Evolutionary conservation across 2,113 vertebrate genomes (phyloP).

Genomic region (Nothoprocta pentlandii): DNA sequence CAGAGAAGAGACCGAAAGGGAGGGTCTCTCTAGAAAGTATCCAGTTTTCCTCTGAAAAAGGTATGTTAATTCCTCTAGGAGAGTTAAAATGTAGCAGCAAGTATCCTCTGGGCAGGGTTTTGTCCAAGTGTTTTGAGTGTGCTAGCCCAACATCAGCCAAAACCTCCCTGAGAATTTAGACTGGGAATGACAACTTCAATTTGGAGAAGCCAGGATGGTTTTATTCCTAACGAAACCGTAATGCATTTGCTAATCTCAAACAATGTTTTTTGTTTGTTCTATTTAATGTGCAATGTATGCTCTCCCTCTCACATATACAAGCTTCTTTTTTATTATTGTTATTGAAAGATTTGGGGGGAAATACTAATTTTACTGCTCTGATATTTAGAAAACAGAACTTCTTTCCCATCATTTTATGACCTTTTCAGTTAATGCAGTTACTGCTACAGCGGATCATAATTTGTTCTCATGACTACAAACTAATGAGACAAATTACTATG

Average conservation of each 20-base stretch:
- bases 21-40: not conserved
- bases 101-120: not conserved
- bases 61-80: not conserved
- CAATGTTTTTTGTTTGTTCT: not conserved
- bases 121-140: not conserved
- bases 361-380: not conserved
- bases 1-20: not conserved
- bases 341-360: not conserved
- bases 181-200: not conserved
- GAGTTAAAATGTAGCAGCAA: not conserved
- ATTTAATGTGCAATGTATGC: not conserved
- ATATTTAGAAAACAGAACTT: not conserved
- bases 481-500: constrained; percentile 20
- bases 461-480: constrained; percentile 47
- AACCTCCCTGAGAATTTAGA: not conserved
- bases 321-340: not conserved
- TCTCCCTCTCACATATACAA: not conserved
- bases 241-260: not conserved
- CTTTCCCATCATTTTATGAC: not conserved
- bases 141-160: not conserved
- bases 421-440: not conserved
- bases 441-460: not conserved
- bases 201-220: not conserved
- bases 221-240: not conserved
- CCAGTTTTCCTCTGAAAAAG: not conserved